Conservation (phyloP, 2,888 invertebrate genomes). For the Ganaspis brasiliensis region DNA sequence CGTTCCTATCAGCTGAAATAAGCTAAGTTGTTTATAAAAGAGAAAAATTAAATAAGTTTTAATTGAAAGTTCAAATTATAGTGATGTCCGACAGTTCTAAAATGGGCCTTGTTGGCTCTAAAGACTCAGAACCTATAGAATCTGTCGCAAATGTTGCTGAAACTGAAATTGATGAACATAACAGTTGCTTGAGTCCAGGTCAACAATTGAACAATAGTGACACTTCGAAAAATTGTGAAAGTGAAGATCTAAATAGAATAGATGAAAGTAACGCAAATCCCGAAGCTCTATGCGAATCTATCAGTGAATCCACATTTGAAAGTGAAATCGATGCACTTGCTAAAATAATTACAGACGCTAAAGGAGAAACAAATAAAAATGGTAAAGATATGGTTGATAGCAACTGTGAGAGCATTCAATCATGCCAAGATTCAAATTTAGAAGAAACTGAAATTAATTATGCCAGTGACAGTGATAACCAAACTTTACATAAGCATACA, state of each 20-base stretch:
- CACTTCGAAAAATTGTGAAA: not conserved
- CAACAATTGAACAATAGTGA: not conserved
- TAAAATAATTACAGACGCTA: conserved; percentile 74
- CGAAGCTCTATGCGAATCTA: conserved; percentile 54
- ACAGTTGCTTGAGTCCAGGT: not conserved
- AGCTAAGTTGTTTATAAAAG: no score
- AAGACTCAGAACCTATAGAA: conserved; percentile 59
- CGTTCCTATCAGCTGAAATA: no score
- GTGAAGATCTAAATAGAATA: not conserved
- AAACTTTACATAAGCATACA: no score
- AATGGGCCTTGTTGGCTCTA: conserved; percentile 75
- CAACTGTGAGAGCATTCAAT: no score
- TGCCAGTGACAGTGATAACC: no score
- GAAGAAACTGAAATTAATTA: no score
- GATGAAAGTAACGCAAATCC: not conserved
- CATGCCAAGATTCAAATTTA: no score
- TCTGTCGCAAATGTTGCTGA: not conserved
- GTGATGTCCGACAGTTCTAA: conserved; percentile 72
- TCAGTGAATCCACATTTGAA: conserved; percentile 74
- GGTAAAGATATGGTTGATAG: no score
- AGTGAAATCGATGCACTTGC: conserved; percentile 77
- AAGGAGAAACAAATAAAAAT: conserved; percentile 58
- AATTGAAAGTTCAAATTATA: no score
- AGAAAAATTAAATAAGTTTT: no score
- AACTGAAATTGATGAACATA: not conserved